Conservation (phyloP, 1,140 invertebrate genomes). For the Holotrichia oblita region DNA sequence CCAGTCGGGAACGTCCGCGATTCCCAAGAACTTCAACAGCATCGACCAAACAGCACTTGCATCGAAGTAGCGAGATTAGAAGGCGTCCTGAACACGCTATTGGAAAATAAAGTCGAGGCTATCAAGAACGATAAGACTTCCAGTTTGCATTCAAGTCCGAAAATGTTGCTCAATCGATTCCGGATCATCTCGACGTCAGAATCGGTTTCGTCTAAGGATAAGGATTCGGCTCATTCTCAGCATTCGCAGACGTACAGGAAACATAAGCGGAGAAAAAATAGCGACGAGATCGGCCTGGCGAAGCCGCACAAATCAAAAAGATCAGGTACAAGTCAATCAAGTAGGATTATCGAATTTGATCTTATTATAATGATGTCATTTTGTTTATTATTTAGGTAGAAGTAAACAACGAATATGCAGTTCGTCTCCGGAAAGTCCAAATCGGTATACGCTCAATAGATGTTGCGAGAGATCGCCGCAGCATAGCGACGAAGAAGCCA, state of each 20-base stretch:
- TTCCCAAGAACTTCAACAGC: background rate
- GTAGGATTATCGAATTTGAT: no score
- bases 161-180: constrained; percentile 54
- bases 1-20: constrained; percentile 28
- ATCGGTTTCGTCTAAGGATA: constrained; percentile 48
- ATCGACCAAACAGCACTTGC: constrained; percentile 44
- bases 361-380: no score
- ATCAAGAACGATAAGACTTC: constrained; percentile 55
- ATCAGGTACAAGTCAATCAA: background rate
- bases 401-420: constrained; percentile 41
- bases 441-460: constrained; percentile 19
- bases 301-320: constrained; percentile 38
- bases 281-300: constrained; percentile 35
- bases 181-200: constrained; percentile 51
- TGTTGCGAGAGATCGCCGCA: constrained; percentile 35
- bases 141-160: constrained; percentile 56
- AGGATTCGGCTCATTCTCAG: constrained; percentile 42
- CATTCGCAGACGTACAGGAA: constrained; percentile 40
- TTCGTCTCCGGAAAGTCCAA: constrained; percentile 37
- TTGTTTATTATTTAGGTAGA: constrained; percentile 11
- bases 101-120: constrained; percentile 68
- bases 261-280: constrained; percentile 41
- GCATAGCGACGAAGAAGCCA: constrained; percentile 41
- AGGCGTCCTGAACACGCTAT: constrained; percentile 70
- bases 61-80: constrained; percentile 70